Base-by-base conservation (phyloP, 2,888 invertebrate genomes). In the Drosophila atripex region DNA sequence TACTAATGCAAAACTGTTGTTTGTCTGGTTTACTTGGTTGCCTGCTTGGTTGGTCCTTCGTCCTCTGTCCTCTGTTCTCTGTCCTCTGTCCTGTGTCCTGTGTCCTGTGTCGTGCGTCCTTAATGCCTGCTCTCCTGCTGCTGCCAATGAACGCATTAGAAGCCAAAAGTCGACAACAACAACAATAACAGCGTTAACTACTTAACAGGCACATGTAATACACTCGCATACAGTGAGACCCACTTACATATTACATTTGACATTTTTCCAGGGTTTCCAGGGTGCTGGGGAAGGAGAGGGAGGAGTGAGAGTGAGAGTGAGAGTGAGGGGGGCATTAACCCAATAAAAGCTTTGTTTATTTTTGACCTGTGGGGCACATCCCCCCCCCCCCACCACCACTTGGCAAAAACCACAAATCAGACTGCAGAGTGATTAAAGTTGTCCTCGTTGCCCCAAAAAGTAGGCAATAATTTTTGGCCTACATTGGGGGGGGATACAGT, bases 1-100 rank as follows among this genome's bases (percentile, higher is more conserved):
- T 65, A 71, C 64, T 73, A 73, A 73, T 73, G 73, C 63, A 63
- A 46, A 73, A 73, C 51, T 73, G 73, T 38, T 73, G 73, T 73
- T 73, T 73, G 68, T 73, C 73, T 73, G 68, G 61, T 55, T 35
- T 55, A 49, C 52, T 46, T 38, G 52, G 23, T 47, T 38, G 61
- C 55, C 14, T 55, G 45, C 52, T 46, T 38, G 52, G 23, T 47
- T 38, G 18, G 14, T 35, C 28, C 28, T n/a, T 11, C n/a, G 23
- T 28, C 16, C 41, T 51, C n/a, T 12, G 12, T 23, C 23, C 23
- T 4, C n/a, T n/a, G n/a, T n/a, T n/a, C n/a, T n/a, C n/a, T n/a
- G 23, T 28, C 16, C 41, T 51, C n/a, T 12, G 12, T 23, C 23
- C 23, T 4, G n/a, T n/a, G n/a, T n/a, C n/a, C n/a, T n/a, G n/a